Evolutionary conservation across 2,797 vertebrate species (phyloP).

Genomic region (Cottoperca gobio): DNA sequence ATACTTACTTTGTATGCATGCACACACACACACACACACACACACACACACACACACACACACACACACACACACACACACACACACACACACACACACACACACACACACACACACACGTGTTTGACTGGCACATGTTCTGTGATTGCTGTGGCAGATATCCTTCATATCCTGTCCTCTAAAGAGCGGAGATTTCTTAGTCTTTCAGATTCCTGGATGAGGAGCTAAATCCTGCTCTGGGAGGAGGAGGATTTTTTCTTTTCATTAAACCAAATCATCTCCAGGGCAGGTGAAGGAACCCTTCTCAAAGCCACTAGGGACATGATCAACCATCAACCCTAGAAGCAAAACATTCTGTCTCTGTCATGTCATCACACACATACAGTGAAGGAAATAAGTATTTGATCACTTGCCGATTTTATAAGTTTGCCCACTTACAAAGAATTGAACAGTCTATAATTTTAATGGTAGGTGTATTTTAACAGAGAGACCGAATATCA

Average conservation of each 20-base stretch:
- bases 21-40: background rate
- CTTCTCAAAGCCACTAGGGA: conserved; percentile 33
- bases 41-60: background rate
- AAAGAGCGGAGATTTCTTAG: conserved; percentile 58
- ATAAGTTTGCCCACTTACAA: too few species aligned
- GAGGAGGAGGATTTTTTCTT: conserved; percentile 40
- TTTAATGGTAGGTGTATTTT: too few species aligned
- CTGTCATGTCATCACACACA: conserved; percentile 31
- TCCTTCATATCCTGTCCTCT: conserved; percentile 72
- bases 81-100: conserved; percentile 11
- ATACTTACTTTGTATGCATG: conserved; percentile 48
- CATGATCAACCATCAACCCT: conserved; percentile 15
- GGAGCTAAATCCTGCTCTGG: conserved; percentile 54
- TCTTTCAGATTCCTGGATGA: conserved; percentile 60
- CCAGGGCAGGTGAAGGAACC: conserved; percentile 31
- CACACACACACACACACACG: conserved; percentile 24
- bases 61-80: conserved; percentile 7
- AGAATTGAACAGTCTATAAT: too few species aligned
- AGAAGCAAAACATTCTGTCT: conserved; percentile 26
- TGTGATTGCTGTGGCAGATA: conserved; percentile 62
- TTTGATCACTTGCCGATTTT: too few species aligned
- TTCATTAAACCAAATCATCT: conserved; percentile 73
- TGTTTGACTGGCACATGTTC: conserved; percentile 64
- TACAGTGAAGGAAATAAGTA: too few species aligned
- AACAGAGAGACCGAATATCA: too few species aligned